Evolutionary conservation across 1,140 invertebrate species (phyloP), one percentile per base, ranked within the genome.

Genomic region (Vollenhovia emeryi): DNA sequence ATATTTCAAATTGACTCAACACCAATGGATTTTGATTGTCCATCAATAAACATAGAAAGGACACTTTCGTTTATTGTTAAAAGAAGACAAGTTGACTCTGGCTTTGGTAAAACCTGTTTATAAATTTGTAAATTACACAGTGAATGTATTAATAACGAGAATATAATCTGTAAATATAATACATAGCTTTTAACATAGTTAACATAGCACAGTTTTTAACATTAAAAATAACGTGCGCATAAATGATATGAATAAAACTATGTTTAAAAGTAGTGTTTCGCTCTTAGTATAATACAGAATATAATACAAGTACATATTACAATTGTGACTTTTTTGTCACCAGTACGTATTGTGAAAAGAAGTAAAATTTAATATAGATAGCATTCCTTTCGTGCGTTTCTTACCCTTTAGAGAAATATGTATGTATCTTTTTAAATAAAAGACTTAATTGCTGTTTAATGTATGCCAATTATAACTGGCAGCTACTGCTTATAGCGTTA

Each of bases 391-490:
- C 36, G 21, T 30, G 24, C 27, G 33, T 64, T 64, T 68, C 21
- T 71, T 57, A 45, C 18, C 15, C 43, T 57, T 82, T 45, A 40
- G 27, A 73, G 11, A 59, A 64, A 45, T 30, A 71, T 57, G 40
- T 57, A 30, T n/a, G 33, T 27, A 76, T 27, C 7, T 33, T 82
- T 73, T 85, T 86, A 24, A 43, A 76, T 45, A 88, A 24, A 50
- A n/a, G 21, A 48, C 24, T 71, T 86, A 88, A 88, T 88, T 88
- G 27, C 62, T 84, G 59, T 83, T 79, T 75, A 82, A 88, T 78
- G 50, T 60, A 84, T 83, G 78, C 73, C 78, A 89, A 88, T 89
- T 89, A 87, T 50, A 57, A 71, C 36, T 73, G 27, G 50, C n/a
- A 68, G 13, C 69, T 48, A 79, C 48, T 55, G 27, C 24, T 73